These are phyloP conservation scores for Coendou prehensilis DNA, from an alignment of 2,797 vertebrate genomes.

Conservation along the genomic window DNA sequence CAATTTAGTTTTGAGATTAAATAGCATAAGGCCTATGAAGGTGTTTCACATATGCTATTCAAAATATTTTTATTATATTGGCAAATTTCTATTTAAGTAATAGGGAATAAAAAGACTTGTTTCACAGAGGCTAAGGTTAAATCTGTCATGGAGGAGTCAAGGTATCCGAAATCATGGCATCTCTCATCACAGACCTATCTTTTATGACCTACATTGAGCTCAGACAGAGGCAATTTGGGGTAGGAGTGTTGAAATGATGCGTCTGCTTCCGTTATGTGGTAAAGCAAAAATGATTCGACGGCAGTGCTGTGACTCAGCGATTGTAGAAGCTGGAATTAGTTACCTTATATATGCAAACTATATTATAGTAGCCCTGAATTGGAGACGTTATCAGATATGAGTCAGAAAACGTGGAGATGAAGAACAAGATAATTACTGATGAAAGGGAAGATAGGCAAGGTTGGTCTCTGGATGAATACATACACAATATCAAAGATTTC, in stretches of 20 bases:
- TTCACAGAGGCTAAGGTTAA: neutral
- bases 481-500: constrained; percentile 52
- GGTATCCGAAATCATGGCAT: neutral
- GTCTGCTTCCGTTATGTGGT: constrained; percentile 86
- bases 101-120: neutral
- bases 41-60: neutral
- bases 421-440: constrained; percentile 33
- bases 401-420: constrained; percentile 64
- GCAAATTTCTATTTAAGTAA: constrained; percentile 48
- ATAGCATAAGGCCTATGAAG: neutral
- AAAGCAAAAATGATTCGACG: constrained; percentile 70
- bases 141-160: constrained; percentile 7
- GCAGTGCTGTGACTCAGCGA: constrained; percentile 85
- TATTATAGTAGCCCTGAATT: constrained; percentile 61
- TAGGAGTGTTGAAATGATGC: constrained; percentile 84
- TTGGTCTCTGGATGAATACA: constrained; percentile 60
- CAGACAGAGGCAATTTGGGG: constrained; percentile 47
- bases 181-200: neutral
- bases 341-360: constrained; percentile 68
- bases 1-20: neutral
- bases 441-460: constrained; percentile 64
- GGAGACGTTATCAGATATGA: constrained; percentile 76
- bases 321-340: constrained; percentile 85
- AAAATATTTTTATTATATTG: constrained; percentile 17
- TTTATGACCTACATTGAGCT: constrained; percentile 89